phyloP scores from a whole-genome alignment of 53 echinoderm and acorn worm genomes.

The Temnopleurus reevesii region DNA sequence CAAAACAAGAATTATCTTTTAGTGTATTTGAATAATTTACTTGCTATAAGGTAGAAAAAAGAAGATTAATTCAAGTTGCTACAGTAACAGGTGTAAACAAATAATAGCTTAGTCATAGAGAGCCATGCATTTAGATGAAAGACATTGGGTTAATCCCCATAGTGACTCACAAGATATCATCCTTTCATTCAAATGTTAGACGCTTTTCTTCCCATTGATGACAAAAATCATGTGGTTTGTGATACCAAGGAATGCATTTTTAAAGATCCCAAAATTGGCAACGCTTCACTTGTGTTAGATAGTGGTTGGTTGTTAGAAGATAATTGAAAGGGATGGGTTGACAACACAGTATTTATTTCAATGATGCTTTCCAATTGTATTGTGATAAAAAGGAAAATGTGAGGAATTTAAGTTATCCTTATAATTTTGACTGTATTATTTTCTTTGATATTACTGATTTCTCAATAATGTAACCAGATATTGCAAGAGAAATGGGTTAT shows the following conservation, averaged over 20 bases:
- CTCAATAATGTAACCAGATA: too few relatives aligned
- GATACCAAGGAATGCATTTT: background rate
- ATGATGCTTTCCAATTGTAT: background rate
- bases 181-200: background rate
- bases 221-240: background rate
- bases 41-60: background rate
- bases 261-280: background rate
- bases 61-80: background rate
- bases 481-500: too few relatives aligned
- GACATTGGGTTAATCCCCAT: background rate
- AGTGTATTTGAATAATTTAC: background rate
- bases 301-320: background rate
- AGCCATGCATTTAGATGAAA: background rate
- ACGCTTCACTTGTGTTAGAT: background rate
- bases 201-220: background rate
- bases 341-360: background rate
- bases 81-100: constrained; percentile 18
- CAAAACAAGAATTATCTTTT: background rate
- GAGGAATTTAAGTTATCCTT: background rate
- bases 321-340: background rate
- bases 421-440: too few relatives aligned
- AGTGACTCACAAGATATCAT: background rate
- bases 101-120: background rate
- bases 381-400: background rate
- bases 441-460: too few relatives aligned